Evolutionary conservation across 2,888 invertebrate genomes (phyloP), one percentile per base, ranked within the genome.

Genomic region (Volucella bombylans): DNA sequence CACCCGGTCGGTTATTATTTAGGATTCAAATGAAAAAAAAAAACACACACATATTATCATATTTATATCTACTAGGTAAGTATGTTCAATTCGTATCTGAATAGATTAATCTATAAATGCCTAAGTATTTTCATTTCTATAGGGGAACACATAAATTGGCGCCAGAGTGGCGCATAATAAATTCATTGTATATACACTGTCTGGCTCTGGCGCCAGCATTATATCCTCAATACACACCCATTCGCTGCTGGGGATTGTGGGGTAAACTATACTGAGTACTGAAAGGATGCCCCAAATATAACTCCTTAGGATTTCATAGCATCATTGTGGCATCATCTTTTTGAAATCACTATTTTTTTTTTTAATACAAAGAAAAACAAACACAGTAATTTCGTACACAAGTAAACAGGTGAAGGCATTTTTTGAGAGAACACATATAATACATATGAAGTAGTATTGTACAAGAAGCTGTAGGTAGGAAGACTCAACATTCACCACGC

Each of bases 111-210:
- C 67, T 76, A 76, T 62, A 72, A 57, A 76, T 74, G 59, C 12
- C 38, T 49, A 64, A 38, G 45, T n/a, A 31, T 39, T 50, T 54
- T 69, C 62, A 76, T 50, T 74, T 45, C 49, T 9, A 72, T 55
- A 6, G 31, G 6, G 55, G 61, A 67, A 76, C 67, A 55, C 6
- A 71, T 81, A 85, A 81, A 76, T 85, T 81, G 85, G 85, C 85
- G 85, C 85, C 85, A 85, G 76, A 81, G 81, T 68, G 85, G 81
- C 85, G 85, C 85, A 85, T 81, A 85, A 85, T 85, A 85, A 81
- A 81, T 81, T 81, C 65, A 76, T 85, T 83, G 68, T 85, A 74
- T 69, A 71, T 80, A 67, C 50, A 55, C 67, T 85, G 85, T 85
- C 85, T 85, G 85, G 85, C 85, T 85, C 85, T 85, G 85, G 85